Percentiles rank a stretch among this genome's conserved stretches.
Evolutionary conservation across 2,113 vertebrate species (phyloP).

Genomic region (Psammodynastes pulverulentus): DNA sequence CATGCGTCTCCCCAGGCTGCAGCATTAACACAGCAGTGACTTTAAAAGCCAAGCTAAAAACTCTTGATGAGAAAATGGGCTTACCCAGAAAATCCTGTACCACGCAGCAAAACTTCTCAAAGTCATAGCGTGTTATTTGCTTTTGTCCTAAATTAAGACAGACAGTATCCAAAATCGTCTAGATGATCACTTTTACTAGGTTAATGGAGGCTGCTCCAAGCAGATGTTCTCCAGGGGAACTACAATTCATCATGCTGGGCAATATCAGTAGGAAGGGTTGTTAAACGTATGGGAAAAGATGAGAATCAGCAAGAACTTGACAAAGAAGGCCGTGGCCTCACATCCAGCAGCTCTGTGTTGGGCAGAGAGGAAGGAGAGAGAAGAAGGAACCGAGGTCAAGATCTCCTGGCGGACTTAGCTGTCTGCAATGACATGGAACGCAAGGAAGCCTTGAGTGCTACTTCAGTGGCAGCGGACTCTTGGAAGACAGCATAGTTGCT

Average conservation of each 20-base stretch:
- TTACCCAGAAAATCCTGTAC: neutral
- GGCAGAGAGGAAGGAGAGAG: neutral
- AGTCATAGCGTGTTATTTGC: no score
- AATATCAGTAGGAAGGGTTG: neutral
- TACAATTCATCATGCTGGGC: neutral
- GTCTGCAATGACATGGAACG: neutral
- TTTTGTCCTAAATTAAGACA: neutral
- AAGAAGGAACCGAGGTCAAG: no score
- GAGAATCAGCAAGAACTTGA: neutral
- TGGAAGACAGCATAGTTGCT: neutral
- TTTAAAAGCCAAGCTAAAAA: conserved; percentile 16
- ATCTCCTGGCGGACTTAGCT: neutral
- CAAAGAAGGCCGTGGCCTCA: neutral
- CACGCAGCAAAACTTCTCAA: neutral
- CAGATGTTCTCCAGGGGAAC: neutral
- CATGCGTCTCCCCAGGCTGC: neutral
- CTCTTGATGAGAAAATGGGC: conserved; percentile 2
- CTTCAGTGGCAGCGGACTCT: neutral
- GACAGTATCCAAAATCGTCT: neutral
- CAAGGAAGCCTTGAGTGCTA: neutral
- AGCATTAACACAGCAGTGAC: neutral
- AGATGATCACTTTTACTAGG: neutral
- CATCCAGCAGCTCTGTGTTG: neutral
- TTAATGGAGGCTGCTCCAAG: neutral
- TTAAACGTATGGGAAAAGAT: neutral